phyloP scores from a whole-genome alignment of 2,797 vertebrate species.

The Mastacembelus armatus region DNA sequence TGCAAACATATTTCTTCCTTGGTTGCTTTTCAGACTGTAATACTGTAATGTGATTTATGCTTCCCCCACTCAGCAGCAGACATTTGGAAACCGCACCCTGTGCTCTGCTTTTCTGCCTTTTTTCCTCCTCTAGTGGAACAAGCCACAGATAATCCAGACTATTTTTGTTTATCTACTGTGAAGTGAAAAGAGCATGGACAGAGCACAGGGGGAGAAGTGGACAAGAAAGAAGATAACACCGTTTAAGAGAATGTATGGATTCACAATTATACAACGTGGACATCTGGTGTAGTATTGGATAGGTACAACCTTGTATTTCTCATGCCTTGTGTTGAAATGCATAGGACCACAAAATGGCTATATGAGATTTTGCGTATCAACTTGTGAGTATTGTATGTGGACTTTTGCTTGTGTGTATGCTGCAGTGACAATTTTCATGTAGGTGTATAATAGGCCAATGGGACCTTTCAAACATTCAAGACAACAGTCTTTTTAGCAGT shows the following conservation, averaged over 20 bases:
- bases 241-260: neutral
- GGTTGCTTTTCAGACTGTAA: constrained; percentile 36
- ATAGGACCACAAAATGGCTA: constrained; percentile 10
- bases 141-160: constrained; percentile 5
- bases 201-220: neutral
- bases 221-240: neutral
- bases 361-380: neutral
- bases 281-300: neutral
- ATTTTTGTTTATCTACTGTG: constrained; percentile 13
- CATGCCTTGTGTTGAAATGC: constrained; percentile 3
- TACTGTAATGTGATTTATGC: constrained; percentile 23
- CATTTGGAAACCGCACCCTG: constrained; percentile 3
- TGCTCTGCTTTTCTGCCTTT: constrained; percentile 8
- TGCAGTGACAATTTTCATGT: constrained; percentile 62
- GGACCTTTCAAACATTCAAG: constrained; percentile 54
- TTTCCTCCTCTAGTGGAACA: constrained; percentile 17
- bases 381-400: neutral
- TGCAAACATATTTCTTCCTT: constrained; percentile 11
- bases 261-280: constrained; percentile 3
- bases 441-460: constrained; percentile 53
- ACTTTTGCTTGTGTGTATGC: constrained; percentile 1
- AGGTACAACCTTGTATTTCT: too few species aligned
- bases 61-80: constrained; percentile 11
- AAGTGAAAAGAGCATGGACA: neutral
- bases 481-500: constrained; percentile 31